These are phyloP conservation scores for Oenanthe melanoleuca DNA, from an alignment of 2,113 vertebrate genomes.

Conservation along the genomic window DNA sequence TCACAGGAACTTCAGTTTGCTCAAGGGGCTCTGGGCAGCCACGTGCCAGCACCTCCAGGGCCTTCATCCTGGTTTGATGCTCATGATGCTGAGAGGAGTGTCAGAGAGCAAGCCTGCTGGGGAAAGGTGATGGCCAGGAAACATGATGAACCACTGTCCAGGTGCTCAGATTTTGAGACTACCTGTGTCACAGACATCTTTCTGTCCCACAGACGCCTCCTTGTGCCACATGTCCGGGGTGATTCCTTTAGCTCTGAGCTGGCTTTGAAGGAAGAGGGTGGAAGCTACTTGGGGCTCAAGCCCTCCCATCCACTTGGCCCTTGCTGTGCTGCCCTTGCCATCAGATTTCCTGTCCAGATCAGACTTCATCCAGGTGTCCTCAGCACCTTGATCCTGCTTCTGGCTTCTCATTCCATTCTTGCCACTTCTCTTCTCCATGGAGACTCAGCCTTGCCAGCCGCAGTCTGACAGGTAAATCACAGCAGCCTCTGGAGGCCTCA, in stretches of 20 bases:
- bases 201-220: not conserved
- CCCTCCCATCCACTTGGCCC: not conserved
- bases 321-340: not conserved
- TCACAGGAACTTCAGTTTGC: not conserved
- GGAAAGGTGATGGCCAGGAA: not conserved
- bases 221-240: not conserved
- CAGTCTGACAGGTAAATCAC: conserved; percentile 1
- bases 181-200: not conserved
- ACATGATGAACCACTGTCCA: not conserved
- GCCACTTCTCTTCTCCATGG: not conserved
- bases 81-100: not conserved
- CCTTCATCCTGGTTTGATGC: not conserved
- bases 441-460: not conserved
- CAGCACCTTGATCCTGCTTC: not conserved
- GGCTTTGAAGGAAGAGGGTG: not conserved
- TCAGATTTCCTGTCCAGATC: not conserved
- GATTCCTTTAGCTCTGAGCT: not conserved
- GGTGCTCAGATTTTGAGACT: not conserved
- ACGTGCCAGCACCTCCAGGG: fast-evolving
- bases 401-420: not conserved
- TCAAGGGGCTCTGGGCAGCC: not conserved
- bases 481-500: not conserved
- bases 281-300: not conserved
- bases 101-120: not conserved
- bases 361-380: not conserved